Evolutionary conservation across 2,113 vertebrate genomes (phyloP).

Genomic region (Rhodinocichla rosea): DNA sequence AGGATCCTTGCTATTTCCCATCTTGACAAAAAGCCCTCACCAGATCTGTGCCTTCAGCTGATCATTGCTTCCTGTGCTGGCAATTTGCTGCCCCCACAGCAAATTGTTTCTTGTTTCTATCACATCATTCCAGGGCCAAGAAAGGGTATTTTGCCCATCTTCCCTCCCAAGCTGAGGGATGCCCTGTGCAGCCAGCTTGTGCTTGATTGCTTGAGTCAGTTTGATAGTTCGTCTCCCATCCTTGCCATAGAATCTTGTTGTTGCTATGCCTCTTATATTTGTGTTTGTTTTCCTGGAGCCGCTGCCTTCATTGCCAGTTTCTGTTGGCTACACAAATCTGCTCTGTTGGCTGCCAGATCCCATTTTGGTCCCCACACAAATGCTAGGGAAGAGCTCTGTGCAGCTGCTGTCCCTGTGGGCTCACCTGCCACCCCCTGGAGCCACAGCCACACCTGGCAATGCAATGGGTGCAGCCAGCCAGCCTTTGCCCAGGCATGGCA

Average conservation of each 20-base stretch:
- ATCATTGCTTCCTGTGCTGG: not conserved
- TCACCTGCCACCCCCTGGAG: not conserved
- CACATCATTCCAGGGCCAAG: not conserved
- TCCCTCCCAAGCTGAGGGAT: not conserved
- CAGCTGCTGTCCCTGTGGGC: not conserved
- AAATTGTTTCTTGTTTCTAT: too few species aligned
- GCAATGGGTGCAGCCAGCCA: not conserved
- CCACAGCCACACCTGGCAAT: accelerated
- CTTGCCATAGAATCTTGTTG: not conserved
- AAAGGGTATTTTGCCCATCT: not conserved
- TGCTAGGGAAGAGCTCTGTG: not conserved
- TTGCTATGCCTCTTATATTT: not conserved
- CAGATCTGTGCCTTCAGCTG: not conserved
- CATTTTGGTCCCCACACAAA: not conserved
- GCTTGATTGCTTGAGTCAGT: not conserved
- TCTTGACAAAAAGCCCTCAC: not conserved
- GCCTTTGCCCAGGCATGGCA: not conserved
- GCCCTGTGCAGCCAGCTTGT: not conserved
- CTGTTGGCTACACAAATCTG: not conserved
- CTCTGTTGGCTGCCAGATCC: not conserved
- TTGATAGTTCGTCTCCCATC: not conserved
- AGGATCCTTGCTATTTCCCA: not conserved
- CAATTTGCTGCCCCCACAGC: not conserved
- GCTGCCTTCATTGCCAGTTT: not conserved
- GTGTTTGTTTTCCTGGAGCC: not conserved